These are phyloP conservation scores for Acanthochromis polyacanthus DNA, from an alignment of 2,113 vertebrate species.

Conservation along the genomic window DNA sequence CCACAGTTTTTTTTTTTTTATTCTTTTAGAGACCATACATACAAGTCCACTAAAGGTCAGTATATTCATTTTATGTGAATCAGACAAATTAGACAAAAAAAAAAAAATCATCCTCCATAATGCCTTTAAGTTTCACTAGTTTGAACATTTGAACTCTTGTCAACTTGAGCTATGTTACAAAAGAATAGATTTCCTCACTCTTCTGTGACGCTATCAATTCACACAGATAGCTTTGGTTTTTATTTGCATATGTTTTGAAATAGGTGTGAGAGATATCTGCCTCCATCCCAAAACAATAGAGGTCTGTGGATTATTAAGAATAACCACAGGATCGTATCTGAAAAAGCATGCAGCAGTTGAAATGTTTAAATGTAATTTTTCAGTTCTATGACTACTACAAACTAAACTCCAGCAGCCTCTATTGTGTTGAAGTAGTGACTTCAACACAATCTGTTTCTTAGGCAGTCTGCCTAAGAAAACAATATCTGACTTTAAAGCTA, in stretches of 20 bases:
- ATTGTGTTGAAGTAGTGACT: not conserved
- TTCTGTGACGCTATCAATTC: not conserved
- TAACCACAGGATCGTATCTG: not conserved
- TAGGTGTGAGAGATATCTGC: constrained; percentile 28
- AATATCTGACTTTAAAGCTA: no score
- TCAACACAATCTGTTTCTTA: no score
- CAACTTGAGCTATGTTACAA: not conserved
- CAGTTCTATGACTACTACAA: not conserved
- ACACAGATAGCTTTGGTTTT: constrained; percentile 14
- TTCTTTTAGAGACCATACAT: no score
- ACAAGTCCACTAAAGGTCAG: no score
- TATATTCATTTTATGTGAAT: no score
- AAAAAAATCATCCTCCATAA: no score
- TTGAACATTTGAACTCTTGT: constrained; percentile 29
- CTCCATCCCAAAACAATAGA: constrained; percentile 12
- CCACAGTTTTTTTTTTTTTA: no score
- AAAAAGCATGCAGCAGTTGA: constrained; percentile 5
- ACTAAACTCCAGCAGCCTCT: not conserved
- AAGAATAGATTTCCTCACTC: not conserved
- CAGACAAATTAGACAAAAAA: no score
- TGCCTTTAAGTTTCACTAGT: no score
- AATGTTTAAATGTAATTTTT: constrained; percentile 13
- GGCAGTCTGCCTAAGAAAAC: no score
- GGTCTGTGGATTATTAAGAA: constrained; percentile 19
- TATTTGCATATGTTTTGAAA: constrained; percentile 53